Evolutionary conservation across 2,888 invertebrate genomes (phyloP).

Genomic region (Drosophila atroscutellata): DNA sequence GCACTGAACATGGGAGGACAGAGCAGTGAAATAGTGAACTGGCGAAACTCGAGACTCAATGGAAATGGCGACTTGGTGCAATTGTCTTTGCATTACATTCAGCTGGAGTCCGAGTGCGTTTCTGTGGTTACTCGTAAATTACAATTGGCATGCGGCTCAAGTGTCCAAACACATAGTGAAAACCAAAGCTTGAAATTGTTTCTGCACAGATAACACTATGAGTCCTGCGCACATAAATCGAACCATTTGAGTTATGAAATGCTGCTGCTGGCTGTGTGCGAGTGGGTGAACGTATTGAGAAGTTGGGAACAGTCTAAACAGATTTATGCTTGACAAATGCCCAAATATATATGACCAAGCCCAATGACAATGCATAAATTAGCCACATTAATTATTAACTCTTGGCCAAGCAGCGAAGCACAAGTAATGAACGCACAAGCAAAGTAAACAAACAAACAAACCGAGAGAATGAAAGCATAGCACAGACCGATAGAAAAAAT

Average conservation of each 20-base stretch:
- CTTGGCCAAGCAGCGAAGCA: constrained; percentile 19
- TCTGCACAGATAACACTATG: constrained; percentile 16
- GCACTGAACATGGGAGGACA: constrained; percentile 5
- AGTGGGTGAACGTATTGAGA: constrained; percentile 5
- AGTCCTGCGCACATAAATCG: constrained; percentile 57
- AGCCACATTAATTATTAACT: constrained; percentile 69
- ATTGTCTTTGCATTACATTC: constrained; percentile 65
- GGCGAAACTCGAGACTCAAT: constrained; percentile 21
- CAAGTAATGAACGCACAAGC: constrained; percentile 53
- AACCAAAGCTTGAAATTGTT: constrained; percentile 34
- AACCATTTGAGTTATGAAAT: constrained; percentile 67
- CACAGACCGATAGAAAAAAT: constrained; percentile 9
- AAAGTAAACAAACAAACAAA: constrained; percentile 30
- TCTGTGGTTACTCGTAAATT: constrained; percentile 68
- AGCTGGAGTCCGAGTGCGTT: constrained; percentile 41
- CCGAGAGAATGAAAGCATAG: constrained; percentile 14
- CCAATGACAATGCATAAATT: constrained; percentile 74
- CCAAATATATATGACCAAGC: constrained; percentile 49
- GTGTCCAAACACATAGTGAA: constrained; percentile 33
- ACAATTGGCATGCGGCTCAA: constrained; percentile 66
- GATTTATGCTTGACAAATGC: constrained; percentile 60
- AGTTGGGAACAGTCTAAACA: constrained; percentile 30
- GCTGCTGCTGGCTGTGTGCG: background rate
- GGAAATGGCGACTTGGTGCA: constrained; percentile 39
- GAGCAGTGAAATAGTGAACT: constrained; percentile 20